Conservation (phyloP, 2,888 invertebrate species). For the Microctonus hyperodae region DNA sequence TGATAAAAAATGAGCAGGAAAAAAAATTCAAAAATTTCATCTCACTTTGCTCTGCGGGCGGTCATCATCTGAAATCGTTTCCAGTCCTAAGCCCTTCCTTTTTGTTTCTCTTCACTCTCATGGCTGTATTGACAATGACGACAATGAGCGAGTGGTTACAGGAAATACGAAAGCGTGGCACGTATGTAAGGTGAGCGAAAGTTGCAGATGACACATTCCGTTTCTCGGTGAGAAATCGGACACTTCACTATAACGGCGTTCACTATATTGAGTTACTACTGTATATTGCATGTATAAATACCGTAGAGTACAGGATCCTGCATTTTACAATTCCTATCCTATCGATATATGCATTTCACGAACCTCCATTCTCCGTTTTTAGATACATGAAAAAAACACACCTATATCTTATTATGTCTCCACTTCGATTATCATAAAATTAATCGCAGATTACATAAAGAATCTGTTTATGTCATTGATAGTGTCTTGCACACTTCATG, state of each 20-base stretch:
- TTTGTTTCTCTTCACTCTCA: neutral
- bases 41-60: constrained; percentile 43
- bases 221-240: constrained; percentile 10
- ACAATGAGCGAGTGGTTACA: neutral
- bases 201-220: neutral
- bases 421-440: no score
- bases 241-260: neutral
- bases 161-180: neutral
- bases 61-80: constrained; percentile 51
- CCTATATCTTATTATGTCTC: no score
- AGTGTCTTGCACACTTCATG: no score
- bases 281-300: constrained; percentile 1
- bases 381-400: no score
- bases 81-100: constrained; percentile 39
- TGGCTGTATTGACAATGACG: neutral
- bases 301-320: constrained; percentile 34
- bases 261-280: neutral
- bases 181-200: neutral
- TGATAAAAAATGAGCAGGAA: no score
- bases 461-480: no score
- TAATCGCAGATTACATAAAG: no score
- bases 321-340: constrained; percentile 49
- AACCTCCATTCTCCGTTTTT: no score
- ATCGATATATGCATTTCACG: no score
- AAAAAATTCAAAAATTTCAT: no score